A percentile compares a stretch with the other conserved stretches of the same genome.
These are phyloP conservation scores for Rhyacophila evoluta DNA, from an alignment of 2,888 invertebrate species.

Conservation along the genomic window DNA sequence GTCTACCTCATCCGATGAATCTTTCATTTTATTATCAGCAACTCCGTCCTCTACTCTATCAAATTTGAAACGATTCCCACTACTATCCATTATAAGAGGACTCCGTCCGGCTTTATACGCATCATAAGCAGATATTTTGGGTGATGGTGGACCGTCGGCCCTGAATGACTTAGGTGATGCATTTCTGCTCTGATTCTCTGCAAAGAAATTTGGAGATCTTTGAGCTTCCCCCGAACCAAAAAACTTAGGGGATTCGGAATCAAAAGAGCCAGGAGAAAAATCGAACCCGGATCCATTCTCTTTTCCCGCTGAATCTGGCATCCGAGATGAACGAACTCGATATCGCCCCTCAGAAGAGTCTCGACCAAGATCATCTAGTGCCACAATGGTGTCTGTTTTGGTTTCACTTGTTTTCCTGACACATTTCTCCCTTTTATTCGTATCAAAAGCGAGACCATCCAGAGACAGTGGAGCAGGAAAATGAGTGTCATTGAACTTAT, in stretches of 20 bases:
- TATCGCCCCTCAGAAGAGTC: constrained; percentile 57
- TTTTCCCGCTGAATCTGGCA: constrained; percentile 64
- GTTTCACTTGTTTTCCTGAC: not conserved
- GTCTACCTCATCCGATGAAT: constrained; percentile 38
- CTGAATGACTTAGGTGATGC: constrained; percentile 66
- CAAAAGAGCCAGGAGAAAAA: constrained; percentile 64
- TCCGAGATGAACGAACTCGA: constrained; percentile 66
- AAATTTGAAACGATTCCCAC: constrained; percentile 46
- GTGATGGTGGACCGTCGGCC: constrained; percentile 60
- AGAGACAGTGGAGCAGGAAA: not conserved
- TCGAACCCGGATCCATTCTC: constrained; percentile 66
- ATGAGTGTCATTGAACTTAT: not conserved
- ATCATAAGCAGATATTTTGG: constrained; percentile 41
- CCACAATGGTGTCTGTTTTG: not conserved
- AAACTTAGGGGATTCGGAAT: constrained; percentile 51
- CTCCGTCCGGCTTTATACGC: constrained; percentile 45
- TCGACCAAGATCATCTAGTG: constrained; percentile 34
- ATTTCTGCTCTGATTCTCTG: constrained; percentile 60
- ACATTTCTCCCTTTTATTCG: constrained; percentile 11
- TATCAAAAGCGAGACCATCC: not conserved
- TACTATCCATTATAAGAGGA: constrained; percentile 45
- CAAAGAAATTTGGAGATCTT: constrained; percentile 46
- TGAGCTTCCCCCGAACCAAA: constrained; percentile 52
- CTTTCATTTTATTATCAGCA: constrained; percentile 8
- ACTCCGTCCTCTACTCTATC: constrained; percentile 20